These are phyloP conservation scores for Betta splendens DNA, from an alignment of 2,797 vertebrate species.

Conservation along the genomic window DNA sequence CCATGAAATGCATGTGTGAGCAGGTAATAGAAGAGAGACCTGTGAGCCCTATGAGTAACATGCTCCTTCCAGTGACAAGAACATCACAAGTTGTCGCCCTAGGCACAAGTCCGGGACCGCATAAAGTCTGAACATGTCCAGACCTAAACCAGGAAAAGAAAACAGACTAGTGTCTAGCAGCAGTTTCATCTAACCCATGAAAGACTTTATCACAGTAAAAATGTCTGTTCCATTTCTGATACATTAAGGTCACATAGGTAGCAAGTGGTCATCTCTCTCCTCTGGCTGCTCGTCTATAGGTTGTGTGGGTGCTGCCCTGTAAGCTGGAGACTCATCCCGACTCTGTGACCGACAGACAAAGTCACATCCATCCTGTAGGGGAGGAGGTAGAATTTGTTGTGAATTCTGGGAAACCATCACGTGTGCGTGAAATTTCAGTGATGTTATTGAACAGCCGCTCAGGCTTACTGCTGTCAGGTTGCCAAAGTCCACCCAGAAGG, in stretches of 20 bases:
- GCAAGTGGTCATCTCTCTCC: constrained; percentile 94
- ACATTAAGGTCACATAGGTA: constrained; percentile 91
- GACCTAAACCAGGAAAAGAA: constrained; percentile 36
- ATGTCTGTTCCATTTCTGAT: constrained; percentile 36
- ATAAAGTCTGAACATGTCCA: constrained; percentile 31
- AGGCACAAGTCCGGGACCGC: constrained; percentile 44
- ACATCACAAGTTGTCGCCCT: constrained; percentile 31
- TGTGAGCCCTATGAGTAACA: constrained; percentile 32
- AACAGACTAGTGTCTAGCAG: constrained; percentile 57
- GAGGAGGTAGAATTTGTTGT: not conserved
- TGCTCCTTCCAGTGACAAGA: constrained; percentile 23
- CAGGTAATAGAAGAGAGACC: constrained; percentile 17
- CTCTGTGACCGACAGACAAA: constrained; percentile 92
- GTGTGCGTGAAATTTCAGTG: not conserved
- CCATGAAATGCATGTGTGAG: constrained; percentile 29
- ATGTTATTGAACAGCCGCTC: not conserved
- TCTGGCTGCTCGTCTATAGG: constrained; percentile 90
- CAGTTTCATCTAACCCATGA: constrained; percentile 51
- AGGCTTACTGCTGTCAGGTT: constrained; percentile 90
- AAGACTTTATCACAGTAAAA: constrained; percentile 49
- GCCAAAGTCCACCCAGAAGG: constrained; percentile 95
- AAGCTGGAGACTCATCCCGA: constrained; percentile 82
- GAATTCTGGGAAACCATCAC: not conserved
- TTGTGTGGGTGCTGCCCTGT: constrained; percentile 87
- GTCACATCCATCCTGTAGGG: constrained; percentile 93